Conservation (phyloP, 2,888 invertebrate species). For the Leptura quadrifasciata region DNA sequence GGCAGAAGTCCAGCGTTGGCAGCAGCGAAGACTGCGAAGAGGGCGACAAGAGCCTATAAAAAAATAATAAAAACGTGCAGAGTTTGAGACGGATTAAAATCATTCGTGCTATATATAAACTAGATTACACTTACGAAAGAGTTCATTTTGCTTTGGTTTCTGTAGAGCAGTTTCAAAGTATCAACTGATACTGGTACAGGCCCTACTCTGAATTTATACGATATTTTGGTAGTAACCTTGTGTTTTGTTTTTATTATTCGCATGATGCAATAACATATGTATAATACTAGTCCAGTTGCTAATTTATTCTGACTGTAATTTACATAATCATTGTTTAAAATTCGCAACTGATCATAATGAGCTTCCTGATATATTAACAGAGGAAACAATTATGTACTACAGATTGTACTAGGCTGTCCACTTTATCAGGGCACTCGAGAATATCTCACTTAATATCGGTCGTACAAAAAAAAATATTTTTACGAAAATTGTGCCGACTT, state of each 20-base stretch:
- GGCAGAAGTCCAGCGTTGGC: conserved; percentile 55
- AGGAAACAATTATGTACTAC: too few relatives aligned
- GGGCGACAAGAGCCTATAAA: conserved; percentile 58
- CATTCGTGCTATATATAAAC: too few relatives aligned
- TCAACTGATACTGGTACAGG: conserved; percentile 5
- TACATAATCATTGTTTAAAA: background rate
- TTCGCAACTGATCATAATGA: background rate
- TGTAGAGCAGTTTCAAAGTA: background rate
- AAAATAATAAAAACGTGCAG: background rate
- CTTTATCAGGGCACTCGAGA: too few relatives aligned
- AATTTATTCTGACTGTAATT: background rate
- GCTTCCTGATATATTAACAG: background rate
- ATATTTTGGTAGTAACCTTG: conserved; percentile 24
- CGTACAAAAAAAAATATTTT: too few relatives aligned
- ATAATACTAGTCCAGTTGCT: background rate
- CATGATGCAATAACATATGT: background rate
- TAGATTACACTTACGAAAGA: conserved; percentile 60
- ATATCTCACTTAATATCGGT: too few relatives aligned
- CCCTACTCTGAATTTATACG: background rate
- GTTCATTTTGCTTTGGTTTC: conserved; percentile 57
- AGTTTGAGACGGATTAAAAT: background rate
- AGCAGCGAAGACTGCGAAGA: conserved; percentile 62
- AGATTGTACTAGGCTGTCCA: too few relatives aligned
- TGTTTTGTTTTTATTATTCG: background rate
- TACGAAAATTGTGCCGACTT: too few relatives aligned